Percentiles rank a stretch among this genome's conserved stretches.
phyloP scores from a whole-genome alignment of 2,888 invertebrate genomes.

The Trissoscelio sp. region DNA sequence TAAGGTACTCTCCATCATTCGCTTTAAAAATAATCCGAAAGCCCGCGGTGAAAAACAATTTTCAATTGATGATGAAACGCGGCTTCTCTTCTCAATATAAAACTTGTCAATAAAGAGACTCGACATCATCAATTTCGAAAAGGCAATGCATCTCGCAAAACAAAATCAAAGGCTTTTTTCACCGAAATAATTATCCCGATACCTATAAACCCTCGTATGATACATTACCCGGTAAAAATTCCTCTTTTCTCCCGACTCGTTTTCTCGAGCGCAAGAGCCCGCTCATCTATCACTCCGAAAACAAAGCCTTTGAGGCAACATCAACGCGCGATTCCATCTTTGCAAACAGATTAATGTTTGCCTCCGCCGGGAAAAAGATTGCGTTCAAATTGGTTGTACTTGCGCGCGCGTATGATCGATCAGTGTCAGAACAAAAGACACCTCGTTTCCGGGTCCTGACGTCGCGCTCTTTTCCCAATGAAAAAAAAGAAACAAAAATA shows the following conservation, averaged over 20 bases:
- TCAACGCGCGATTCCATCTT: constrained; percentile 67
- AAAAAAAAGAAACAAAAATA: neutral
- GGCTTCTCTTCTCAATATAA: constrained; percentile 3
- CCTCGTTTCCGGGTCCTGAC: constrained; percentile 36
- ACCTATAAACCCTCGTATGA: constrained; percentile 49
- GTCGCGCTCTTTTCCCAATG: neutral
- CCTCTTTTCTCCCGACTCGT: constrained; percentile 47
- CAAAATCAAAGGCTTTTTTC: constrained; percentile 54
- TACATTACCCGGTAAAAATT: constrained; percentile 60
- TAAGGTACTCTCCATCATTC: neutral
- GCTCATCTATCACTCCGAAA: constrained; percentile 67
- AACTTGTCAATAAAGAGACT: constrained; percentile 48
- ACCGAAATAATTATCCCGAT: constrained; percentile 60
- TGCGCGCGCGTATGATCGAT: constrained; percentile 62
- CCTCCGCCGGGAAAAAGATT: constrained; percentile 61
- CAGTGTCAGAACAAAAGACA: constrained; percentile 63
- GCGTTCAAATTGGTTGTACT: constrained; percentile 65
- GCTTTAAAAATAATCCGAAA: constrained; percentile 1
- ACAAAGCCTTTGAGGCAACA: constrained; percentile 68
- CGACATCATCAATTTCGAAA: constrained; percentile 44
- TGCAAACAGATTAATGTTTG: constrained; percentile 69
- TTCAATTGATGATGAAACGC: constrained; percentile 11
- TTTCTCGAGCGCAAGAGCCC: constrained; percentile 46
- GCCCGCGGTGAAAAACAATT: constrained; percentile 10
- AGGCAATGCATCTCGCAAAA: constrained; percentile 18